These are phyloP conservation scores for Chalcosyrphus nemorum DNA, from an alignment of 2,888 invertebrate species.

Conservation along the genomic window DNA sequence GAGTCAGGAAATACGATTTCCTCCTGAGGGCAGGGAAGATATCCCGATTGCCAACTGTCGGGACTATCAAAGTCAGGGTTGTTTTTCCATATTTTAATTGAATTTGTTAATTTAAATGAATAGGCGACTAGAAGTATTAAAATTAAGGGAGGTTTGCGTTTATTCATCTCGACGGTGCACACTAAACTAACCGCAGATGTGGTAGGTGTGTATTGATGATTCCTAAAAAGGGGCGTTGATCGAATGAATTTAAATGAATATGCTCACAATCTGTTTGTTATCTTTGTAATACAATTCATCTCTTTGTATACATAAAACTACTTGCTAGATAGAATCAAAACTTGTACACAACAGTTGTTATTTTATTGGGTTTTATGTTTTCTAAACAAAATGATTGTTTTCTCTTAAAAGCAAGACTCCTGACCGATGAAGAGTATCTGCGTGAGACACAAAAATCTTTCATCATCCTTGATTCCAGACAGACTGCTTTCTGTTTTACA, in stretches of 20 bases:
- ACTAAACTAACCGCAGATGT: slow-evolving; percentile 32
- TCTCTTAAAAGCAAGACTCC: too few species aligned
- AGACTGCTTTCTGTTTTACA: too few species aligned
- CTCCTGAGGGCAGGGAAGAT: slow-evolving; percentile 78
- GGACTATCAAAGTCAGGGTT: slow-evolving; percentile 76
- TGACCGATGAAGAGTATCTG: too few species aligned
- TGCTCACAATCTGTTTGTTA: too few species aligned
- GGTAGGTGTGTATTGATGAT: neutral
- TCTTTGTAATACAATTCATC: too few species aligned
- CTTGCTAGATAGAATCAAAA: too few species aligned
- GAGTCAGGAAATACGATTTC: slow-evolving; percentile 78
- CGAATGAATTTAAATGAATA: neutral
- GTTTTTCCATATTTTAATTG: slow-evolving; percentile 77
- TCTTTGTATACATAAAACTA: too few species aligned
- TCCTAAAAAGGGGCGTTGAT: slow-evolving; percentile 42
- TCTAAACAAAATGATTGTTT: too few species aligned
- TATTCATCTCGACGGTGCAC: slow-evolving; percentile 48
- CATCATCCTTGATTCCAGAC: too few species aligned
- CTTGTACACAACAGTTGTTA: too few species aligned
- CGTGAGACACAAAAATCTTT: too few species aligned
- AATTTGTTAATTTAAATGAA: neutral
- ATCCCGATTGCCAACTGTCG: slow-evolving; percentile 76
- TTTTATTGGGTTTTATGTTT: too few species aligned
- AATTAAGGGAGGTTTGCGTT: slow-evolving; percentile 7
- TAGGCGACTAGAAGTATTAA: neutral